phyloP scores from a whole-genome alignment of 1,140 invertebrate genomes.

The fruit fly (Drosophila melanogaster) region DNA sequence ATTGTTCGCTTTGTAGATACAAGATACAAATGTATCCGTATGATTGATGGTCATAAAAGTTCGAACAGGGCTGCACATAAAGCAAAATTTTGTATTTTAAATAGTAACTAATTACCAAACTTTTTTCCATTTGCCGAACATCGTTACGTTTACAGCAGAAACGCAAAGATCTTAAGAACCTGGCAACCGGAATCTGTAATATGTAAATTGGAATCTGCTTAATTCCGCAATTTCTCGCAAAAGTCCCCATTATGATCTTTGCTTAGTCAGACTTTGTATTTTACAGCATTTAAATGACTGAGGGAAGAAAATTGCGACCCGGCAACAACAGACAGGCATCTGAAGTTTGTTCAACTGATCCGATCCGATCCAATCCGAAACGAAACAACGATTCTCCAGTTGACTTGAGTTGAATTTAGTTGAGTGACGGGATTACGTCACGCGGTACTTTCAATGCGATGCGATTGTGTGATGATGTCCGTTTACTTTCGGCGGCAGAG shows the following conservation, averaged over 20 bases:
- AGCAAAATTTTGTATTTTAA: neutral
- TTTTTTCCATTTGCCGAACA: too few relatives aligned
- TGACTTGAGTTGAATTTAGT: neutral
- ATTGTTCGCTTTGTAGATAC: neutral
- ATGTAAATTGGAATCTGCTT: neutral
- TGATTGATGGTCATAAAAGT: neutral
- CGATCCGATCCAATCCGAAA: neutral
- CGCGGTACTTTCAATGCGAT: slow-evolving; percentile 39
- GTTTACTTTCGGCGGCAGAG: slow-evolving; percentile 35
- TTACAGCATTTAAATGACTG: slow-evolving; percentile 7
- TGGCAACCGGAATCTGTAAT: neutral
- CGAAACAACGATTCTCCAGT: neutral
- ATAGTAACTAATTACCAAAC: neutral
- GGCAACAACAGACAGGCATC: slow-evolving; percentile 18
- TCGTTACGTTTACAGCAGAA: too few relatives aligned
- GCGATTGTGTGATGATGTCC: slow-evolving; percentile 33
- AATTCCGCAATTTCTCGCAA: neutral
- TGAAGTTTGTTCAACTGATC: slow-evolving; percentile 10
- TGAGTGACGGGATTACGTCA: slow-evolving; percentile 23
- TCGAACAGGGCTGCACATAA: neutral
- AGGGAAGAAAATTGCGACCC: slow-evolving; percentile 11
- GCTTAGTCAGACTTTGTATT: slow-evolving; percentile 9
- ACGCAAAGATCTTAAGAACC: too few relatives aligned
- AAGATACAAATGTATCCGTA: slow-evolving; percentile 1
- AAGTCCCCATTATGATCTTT: neutral